These are phyloP conservation scores for Tiphia femorata DNA, from an alignment of 2,888 invertebrate species.

Conservation along the genomic window DNA sequence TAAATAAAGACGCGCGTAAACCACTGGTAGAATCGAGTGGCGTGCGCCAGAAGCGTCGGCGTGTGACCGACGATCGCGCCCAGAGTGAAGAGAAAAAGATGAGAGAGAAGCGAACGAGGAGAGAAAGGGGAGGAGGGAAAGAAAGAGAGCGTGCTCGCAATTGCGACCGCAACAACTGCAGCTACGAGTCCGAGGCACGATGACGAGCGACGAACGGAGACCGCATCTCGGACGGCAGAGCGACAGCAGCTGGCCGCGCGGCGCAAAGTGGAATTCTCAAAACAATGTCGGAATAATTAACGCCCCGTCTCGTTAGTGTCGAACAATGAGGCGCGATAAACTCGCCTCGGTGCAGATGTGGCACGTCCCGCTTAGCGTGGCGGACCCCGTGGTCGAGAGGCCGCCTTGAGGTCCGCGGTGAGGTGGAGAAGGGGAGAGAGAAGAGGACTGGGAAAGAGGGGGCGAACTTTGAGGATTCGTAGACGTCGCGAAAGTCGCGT, in stretches of 20 bases:
- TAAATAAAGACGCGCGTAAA: conserved; percentile 5
- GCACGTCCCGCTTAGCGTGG: conserved; percentile 11
- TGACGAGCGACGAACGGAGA: conserved; percentile 1
- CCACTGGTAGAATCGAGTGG: neutral
- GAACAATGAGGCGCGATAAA: conserved; percentile 31
- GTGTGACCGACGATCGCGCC: neutral
- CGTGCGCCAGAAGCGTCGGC: no score
- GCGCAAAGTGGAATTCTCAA: conserved; percentile 9
- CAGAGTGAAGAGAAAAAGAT: no score
- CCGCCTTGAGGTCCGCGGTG: no score
- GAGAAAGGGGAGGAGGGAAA: no score
- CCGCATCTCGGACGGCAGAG: no score
- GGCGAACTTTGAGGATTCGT: no score
- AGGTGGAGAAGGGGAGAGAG: neutral
- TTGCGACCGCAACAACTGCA: no score
- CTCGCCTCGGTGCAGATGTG: conserved; percentile 23
- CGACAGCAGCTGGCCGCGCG: conserved; percentile 9
- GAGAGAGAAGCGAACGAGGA: no score
- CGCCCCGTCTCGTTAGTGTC: conserved; percentile 25
- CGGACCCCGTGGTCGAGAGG: no score
- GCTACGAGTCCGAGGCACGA: neutral
- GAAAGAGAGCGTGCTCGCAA: no score
- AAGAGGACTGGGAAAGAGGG: neutral
- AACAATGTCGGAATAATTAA: conserved; percentile 24
- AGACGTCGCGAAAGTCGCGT: no score